These are phyloP conservation scores for Callorhinus ursinus DNA, from an alignment of 2,113 vertebrate species.

Conservation along the genomic window DNA sequence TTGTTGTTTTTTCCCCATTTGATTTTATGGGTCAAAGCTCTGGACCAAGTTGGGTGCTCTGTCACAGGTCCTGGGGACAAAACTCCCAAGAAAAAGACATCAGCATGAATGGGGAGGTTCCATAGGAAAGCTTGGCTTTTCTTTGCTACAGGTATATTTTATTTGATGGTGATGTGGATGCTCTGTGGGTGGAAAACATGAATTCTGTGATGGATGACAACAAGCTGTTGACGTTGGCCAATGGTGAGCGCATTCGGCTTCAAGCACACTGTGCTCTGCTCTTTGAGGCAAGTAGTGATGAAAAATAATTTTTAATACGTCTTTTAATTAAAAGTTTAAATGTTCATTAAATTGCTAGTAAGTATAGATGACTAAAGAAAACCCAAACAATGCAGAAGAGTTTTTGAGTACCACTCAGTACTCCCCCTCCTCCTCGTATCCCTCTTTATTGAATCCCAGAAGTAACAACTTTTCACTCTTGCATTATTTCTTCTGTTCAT, in stretches of 20 bases:
- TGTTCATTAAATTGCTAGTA: neutral
- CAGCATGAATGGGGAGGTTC: no score
- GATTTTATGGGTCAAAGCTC: neutral
- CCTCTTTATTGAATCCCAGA: no score
- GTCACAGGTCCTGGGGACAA: neutral
- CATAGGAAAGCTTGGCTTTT: rapidly evolving
- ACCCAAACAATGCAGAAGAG: neutral
- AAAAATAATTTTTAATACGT: rapidly evolving
- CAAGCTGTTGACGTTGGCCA: conserved; percentile 95
- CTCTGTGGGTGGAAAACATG: conserved; percentile 99
- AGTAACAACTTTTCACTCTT: neutral
- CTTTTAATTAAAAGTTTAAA: neutral
- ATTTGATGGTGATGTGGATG: conserved; percentile 98
- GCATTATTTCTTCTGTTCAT: neutral
- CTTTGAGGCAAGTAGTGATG: conserved; percentile 89
- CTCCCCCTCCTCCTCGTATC: rapidly evolving
- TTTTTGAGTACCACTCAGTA: neutral
- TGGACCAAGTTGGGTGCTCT: no score
- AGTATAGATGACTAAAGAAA: neutral
- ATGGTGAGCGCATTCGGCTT: conserved; percentile 96
- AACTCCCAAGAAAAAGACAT: neutral
- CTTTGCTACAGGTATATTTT: conserved; percentile 92
- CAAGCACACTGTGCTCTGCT: conserved; percentile 95
- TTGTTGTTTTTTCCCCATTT: neutral
- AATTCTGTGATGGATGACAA: conserved; percentile 99